Base-by-base conservation (phyloP, 2,113 vertebrate species). In the Amblyornis subalaris region DNA sequence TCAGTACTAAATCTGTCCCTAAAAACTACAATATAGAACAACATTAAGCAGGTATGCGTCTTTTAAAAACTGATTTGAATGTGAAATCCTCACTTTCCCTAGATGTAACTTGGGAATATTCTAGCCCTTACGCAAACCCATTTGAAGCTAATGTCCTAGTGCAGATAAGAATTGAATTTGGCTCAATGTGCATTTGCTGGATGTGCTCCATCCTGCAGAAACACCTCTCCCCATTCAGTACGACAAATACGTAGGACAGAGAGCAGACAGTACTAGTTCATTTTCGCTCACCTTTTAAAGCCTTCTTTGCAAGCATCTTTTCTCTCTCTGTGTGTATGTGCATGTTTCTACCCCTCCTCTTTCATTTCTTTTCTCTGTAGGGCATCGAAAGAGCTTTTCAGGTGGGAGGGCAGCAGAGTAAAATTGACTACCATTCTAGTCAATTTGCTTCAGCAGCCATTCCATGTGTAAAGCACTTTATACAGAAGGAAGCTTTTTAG, bases 381-480 rank as follows among this genome's bases (percentile, higher is more conserved):
- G 94, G 94, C 87, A 95, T 50, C 0, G 0, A 75, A 96, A 96
- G 93, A 95, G 93, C 95, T 95, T 95, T 94, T 73, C 87, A 82
- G 93, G 82, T 95, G 89, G 91, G 84, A 95, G 67, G 82, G 94
- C 91, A 91, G 89, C 91, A 79, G 78, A 77, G 94, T 58, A 94
- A 93, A 95, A 96, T 93, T 66, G 87, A 95, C 91, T 90, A 28
- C 81, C 88, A 95, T 94, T 96, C 94, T 60, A 85, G 67, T 94
- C 91, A 83, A 97, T 96, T 95, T 96, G 85, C 91, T 95, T 96
- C 88, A 94, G 91, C 87, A 93, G 87, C 89, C 85, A 94, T 91
- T 94, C 94, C 94, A 95, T 88, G 89, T 95, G 91, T 96, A 96
- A 95, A 95, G 70, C 89, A 94, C 93, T 96, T 95, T 70, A 76